Conservation (phyloP, 2,113 vertebrate species). For the Bubalus kerabau region DNA sequence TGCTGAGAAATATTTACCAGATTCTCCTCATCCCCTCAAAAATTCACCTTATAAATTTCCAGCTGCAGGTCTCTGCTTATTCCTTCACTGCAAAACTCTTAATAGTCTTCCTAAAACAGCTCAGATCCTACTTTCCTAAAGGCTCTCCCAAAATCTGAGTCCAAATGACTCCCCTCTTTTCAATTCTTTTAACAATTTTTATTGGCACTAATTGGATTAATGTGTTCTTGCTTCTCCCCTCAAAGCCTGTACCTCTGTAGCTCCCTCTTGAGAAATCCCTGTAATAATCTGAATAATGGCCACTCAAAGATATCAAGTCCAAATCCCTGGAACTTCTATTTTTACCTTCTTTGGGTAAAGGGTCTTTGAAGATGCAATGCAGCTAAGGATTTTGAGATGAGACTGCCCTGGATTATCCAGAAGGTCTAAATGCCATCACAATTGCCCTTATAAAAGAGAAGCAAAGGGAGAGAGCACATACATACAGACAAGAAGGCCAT, state of each 20-base stretch:
- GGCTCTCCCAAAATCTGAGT: not conserved
- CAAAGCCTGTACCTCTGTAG: not conserved
- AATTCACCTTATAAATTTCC: not conserved
- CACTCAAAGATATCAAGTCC: not conserved
- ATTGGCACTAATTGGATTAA: not conserved
- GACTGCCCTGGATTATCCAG: not conserved
- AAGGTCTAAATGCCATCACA: not conserved
- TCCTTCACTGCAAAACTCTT: not conserved
- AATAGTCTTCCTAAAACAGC: not conserved
- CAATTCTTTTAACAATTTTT: not conserved
- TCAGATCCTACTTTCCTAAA: not conserved
- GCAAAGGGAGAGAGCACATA: not conserved
- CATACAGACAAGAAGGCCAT: not conserved
- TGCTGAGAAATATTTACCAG: not conserved
- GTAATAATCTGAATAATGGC: not conserved
- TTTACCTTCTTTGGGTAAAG: not conserved
- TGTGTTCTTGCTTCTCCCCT: not conserved
- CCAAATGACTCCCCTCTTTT: not conserved
- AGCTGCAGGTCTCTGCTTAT: not conserved
- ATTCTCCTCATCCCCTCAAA: not conserved
- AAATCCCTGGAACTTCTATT: not conserved
- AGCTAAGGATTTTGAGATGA: not conserved
- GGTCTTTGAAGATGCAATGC: not conserved
- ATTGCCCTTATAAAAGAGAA: not conserved
- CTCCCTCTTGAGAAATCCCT: not conserved